Conservation (phyloP, 2,888 invertebrate species). For the Rhagonycha fulva region DNA sequence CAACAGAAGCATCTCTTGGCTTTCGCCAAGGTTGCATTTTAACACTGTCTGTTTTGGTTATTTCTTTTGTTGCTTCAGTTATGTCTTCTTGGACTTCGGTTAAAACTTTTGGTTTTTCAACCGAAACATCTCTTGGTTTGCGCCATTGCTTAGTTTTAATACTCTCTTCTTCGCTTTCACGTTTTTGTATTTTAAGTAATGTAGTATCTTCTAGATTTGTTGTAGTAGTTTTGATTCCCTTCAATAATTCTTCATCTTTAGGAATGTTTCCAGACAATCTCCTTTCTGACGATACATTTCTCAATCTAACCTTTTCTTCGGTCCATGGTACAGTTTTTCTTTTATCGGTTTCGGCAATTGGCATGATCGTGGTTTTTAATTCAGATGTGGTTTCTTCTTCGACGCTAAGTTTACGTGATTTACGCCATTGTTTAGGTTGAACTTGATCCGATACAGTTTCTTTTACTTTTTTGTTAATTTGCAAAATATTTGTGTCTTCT, state of each 20-base stretch:
- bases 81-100: constrained; percentile 52
- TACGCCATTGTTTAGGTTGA: not conserved
- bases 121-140: not conserved
- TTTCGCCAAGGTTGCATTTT: constrained; percentile 16
- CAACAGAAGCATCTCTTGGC: not conserved
- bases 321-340: constrained; percentile 56
- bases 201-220: constrained; percentile 17
- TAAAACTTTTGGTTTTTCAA: constrained; percentile 28
- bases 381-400: not conserved
- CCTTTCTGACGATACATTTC: constrained; percentile 49
- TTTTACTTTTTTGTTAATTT: constrained; percentile 25
- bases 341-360: not conserved
- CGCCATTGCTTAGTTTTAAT: constrained; percentile 14
- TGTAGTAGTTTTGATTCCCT: not conserved
- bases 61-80: constrained; percentile 20
- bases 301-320: constrained; percentile 62
- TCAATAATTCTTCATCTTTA: not conserved
- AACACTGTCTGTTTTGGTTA: not conserved
- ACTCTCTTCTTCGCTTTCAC: constrained; percentile 50
- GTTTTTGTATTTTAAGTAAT: constrained; percentile 46
- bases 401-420: not conserved
- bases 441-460: constrained; percentile 7
- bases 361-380: constrained; percentile 6
- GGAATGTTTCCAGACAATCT: constrained; percentile 33
- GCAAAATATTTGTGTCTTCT: constrained; percentile 35